Base-by-base conservation (phyloP, 2,113 vertebrate genomes). In the Siphamia tubifer region DNA sequence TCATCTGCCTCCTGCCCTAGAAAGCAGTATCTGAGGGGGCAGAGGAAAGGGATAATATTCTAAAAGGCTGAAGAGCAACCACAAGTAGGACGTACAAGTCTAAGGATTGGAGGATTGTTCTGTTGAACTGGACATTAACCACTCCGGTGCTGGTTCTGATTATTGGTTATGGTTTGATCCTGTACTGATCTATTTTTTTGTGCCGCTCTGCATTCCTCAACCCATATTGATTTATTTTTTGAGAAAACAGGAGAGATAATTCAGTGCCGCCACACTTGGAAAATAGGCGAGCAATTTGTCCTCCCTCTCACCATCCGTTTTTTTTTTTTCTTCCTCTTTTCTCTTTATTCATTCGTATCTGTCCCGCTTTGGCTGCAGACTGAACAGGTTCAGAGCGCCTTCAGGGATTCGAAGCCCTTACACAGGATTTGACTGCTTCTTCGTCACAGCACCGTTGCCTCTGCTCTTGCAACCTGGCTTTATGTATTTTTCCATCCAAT, bases 211-310 rank as follows among this genome's bases (percentile, higher is more conserved):
- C 57, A 11, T 69, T 74, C 51, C 67, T 36, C 66, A 62, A 77
- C 70, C 65, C 32, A 38, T 61, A 80, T 87, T 77, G 82, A 83
- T 86, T 83, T 65, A 55, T 70, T 84, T 67, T 35, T 43, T 13
- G n/a, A 42, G 74, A 54, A 61, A 52, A 68, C 8, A 71, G 19
- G 45, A 62, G 56, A 72, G 54, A 63, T 56, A 68, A 62, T 60
- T 68, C 45, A 71, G 32, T 68, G 30, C 3, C 4, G 20, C 51
- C 8, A 17, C 65, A 62, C 64, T 77, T 78, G 88, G 83, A 84
- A 30, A 79, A 84, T 61, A 84, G 36, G 40, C 19, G 24, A 65
- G 10, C 9, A 30, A 74, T 68, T 79, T 78, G 47, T 72, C 48
- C 62, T 52, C 28, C 31, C 63, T 74, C 21, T 67, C n/a, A 2